Evolutionary conservation across 2,797 vertebrate genomes (phyloP).

Genomic region (Acipenser oxyrinchus): DNA sequence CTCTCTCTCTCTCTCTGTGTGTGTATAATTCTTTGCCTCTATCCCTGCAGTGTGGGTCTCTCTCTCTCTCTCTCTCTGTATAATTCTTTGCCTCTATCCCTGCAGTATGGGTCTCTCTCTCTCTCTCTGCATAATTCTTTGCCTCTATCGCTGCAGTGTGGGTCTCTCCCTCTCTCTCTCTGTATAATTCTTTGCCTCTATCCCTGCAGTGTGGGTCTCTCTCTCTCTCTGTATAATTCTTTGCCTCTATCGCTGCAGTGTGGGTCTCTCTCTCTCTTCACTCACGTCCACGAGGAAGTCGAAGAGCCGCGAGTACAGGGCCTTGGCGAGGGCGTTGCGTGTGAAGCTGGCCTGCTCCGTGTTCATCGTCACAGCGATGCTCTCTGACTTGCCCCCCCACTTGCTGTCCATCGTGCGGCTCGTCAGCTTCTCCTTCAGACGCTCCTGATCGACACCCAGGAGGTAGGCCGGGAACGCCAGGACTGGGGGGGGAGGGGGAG

Average conservation of each 20-base stretch:
- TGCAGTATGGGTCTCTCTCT: no score
- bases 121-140: background rate
- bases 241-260: no score
- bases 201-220: no score
- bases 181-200: no score
- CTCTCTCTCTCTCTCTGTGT: no score
- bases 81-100: no score
- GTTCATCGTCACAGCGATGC: slow-evolving; percentile 67
- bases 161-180: no score
- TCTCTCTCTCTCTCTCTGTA: no score
- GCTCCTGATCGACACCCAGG: slow-evolving; percentile 61
- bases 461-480: slow-evolving; percentile 68
- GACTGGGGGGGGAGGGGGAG: slow-evolving; percentile 45
- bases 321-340: slow-evolving; percentile 68
- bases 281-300: slow-evolving; percentile 70
- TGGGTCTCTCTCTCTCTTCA: slow-evolving; percentile 11
- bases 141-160: no score
- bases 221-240: no score
- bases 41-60: no score
- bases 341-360: slow-evolving; percentile 67
- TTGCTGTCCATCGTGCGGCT: slow-evolving; percentile 72
- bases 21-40: no score
- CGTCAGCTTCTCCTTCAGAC: slow-evolving; percentile 64
- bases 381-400: slow-evolving; percentile 68
- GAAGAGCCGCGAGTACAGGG: slow-evolving; percentile 65